Percentiles rank a stretch among this genome's conserved stretches.
phyloP scores from a whole-genome alignment of 2,113 vertebrate genomes.

The Canis aureus region DNA sequence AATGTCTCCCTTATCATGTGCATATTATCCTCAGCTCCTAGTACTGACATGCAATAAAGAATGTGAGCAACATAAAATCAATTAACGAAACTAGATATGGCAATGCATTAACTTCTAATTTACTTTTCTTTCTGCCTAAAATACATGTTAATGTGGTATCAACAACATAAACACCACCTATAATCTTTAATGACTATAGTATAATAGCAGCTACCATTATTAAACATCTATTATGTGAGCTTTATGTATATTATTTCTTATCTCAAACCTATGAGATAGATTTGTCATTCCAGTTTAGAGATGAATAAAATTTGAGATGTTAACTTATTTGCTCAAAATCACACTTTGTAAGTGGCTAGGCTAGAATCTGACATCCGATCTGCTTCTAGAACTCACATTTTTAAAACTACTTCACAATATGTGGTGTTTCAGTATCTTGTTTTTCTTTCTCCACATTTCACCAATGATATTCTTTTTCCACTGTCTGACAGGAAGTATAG shows the following conservation, averaged over 20 bases:
- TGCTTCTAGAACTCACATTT: constrained; percentile 44
- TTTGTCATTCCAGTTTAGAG: constrained; percentile 1
- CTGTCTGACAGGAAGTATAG: neutral
- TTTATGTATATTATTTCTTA: neutral
- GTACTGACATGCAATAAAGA: constrained; percentile 15
- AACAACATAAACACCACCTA: neutral
- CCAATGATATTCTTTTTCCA: neutral
- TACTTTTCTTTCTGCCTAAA: neutral
- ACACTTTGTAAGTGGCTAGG: neutral
- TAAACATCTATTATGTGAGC: neutral
- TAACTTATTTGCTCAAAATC: constrained; percentile 12
- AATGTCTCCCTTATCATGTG: neutral
- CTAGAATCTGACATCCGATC: neutral
- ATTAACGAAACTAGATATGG: neutral
- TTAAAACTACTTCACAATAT: constrained; percentile 37
- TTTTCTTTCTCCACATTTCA: constrained; percentile 41
- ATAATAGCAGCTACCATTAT: neutral
- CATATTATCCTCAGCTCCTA: constrained; percentile 4
- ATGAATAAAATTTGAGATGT: constrained; percentile 34
- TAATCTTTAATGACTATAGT: neutral
- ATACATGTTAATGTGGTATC: neutral
- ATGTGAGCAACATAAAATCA: constrained; percentile 34
- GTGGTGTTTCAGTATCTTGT: constrained; percentile 17
- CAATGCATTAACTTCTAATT: neutral
- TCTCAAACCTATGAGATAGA: neutral